Base-by-base conservation (phyloP, 2,888 invertebrate species). In the Drosophila austrosaltans region DNA sequence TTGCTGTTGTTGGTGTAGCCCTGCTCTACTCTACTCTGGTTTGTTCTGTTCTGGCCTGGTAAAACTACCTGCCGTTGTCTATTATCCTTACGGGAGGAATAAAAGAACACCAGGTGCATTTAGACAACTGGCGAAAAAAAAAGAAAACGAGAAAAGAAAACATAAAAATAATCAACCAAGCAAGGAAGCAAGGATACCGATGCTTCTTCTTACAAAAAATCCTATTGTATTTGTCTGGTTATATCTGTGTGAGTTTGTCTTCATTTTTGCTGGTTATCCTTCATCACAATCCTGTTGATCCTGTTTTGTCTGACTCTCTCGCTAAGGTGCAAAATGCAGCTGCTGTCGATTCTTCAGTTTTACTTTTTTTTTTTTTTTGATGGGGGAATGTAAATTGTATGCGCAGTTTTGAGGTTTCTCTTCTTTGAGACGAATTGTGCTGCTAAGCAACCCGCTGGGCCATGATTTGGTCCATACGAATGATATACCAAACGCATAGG, bases 321-420 rank as follows among this genome's bases (percentile, higher is more conserved):
- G 56, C 67, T 76, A 72, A 48, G 74, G 66, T 84, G 87, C 80
- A 67, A 82, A 84, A 65, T 75, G 85, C 85, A 85, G 85, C 85
- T 85, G 85, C 85, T 85, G 85, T 76, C 69, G 75, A 54, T 68
- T 48, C 44, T 6, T 30, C 30, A 30, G 30, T 30, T 30, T 5
- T 30, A 4, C 1, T 4, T 6, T 36, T 36, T 28, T 68, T 54
- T 25, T 28, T 54, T 28, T 32, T 36, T 36, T 36, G 22, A 22
- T 58, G 20, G 36, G 22, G 58, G 56, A 56, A 56, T 56, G 20
- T 32, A 48, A 53, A 57, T 20, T 36, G 57, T 36, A 36, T 36
- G 36, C 36, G 36, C 36, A 12, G 44, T 22, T 57, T 53, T 42
- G 40, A 60, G 54, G 53, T 60, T n/a, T 42, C 42, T 40, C 66